Evolutionary conservation across 2,797 vertebrate species (phyloP).

Genomic region (Protosalanx chinensis): DNA sequence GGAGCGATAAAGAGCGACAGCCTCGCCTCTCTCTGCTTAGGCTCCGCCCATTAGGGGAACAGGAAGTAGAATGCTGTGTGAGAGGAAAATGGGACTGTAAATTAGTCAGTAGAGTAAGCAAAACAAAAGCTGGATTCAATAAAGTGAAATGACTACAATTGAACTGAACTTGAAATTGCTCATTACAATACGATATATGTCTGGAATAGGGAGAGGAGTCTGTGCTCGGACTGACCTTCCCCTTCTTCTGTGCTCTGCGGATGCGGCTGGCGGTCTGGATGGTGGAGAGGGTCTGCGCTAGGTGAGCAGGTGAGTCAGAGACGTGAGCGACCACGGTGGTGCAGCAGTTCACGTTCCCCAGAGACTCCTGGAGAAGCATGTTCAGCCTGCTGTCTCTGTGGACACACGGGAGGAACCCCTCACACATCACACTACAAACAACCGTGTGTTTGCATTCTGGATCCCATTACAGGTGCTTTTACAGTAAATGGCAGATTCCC

Average conservation of each 20-base stretch:
- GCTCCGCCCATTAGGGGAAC: conserved; percentile 91
- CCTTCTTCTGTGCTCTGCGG: conserved; percentile 90
- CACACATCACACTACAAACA: not conserved
- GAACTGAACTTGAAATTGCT: too few relatives aligned
- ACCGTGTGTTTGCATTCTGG: too few relatives aligned
- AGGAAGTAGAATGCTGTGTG: conserved; percentile 83
- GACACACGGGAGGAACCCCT: not conserved
- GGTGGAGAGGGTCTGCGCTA: conserved; percentile 87
- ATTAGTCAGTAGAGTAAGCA: not conserved
- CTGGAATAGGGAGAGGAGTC: not conserved
- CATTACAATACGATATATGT: not conserved
- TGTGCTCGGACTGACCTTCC: conserved; percentile 76
- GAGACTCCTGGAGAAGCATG: conserved; percentile 91
- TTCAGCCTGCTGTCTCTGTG: conserved; percentile 89
- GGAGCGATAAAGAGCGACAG: conserved; percentile 80
- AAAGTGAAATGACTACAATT: too few relatives aligned
- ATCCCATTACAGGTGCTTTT: too few relatives aligned
- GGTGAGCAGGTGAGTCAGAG: conserved; percentile 78
- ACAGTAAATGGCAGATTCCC: too few relatives aligned
- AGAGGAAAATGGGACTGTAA: not conserved
- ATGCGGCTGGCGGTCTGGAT: conserved; percentile 91
- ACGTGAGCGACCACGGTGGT: conserved; percentile 92
- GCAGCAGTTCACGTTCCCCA: conserved; percentile 91
- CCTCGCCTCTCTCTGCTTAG: conserved; percentile 88
- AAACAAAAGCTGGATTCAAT: too few relatives aligned